Percentiles rank a stretch among this genome's conserved stretches.
These are phyloP conservation scores for Liparis tanakae DNA, from an alignment of 2,797 vertebrate species.

Conservation along the genomic window DNA sequence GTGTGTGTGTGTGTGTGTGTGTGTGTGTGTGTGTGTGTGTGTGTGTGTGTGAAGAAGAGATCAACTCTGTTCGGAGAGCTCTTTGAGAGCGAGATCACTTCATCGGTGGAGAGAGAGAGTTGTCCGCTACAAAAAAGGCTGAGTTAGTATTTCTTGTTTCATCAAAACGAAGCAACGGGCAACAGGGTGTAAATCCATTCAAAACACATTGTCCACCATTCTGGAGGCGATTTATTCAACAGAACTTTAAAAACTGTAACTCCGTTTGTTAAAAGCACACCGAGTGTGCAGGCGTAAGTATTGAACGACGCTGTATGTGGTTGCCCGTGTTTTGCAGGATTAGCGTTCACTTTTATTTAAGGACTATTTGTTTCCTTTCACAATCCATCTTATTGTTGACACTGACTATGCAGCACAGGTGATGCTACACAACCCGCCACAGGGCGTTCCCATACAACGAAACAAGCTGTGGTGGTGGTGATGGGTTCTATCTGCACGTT, in stretches of 20 bases:
- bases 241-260: constrained; percentile 19
- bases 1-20: no score
- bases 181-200: no score
- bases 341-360: constrained; percentile 8
- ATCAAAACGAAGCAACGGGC: constrained; percentile 9
- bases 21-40: no score
- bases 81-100: constrained; percentile 31
- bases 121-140: background rate
- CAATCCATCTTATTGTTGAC: constrained; percentile 1
- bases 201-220: constrained; percentile 4
- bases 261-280: constrained; percentile 19
- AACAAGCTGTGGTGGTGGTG: background rate
- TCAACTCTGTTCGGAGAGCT: constrained; percentile 26
- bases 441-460: background rate
- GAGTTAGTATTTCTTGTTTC: constrained; percentile 8
- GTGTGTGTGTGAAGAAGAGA: constrained; percentile 9
- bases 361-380: background rate
- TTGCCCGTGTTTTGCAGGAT: background rate
- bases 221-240: constrained; percentile 12
- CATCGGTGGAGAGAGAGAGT: background rate
- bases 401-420: background rate
- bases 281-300: constrained; percentile 1
- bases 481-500: constrained; percentile 3
- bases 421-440: background rate
- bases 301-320: background rate